These are phyloP conservation scores for Drosophila tripunctata DNA, from an alignment of 2,888 invertebrate species.

Conservation along the genomic window DNA sequence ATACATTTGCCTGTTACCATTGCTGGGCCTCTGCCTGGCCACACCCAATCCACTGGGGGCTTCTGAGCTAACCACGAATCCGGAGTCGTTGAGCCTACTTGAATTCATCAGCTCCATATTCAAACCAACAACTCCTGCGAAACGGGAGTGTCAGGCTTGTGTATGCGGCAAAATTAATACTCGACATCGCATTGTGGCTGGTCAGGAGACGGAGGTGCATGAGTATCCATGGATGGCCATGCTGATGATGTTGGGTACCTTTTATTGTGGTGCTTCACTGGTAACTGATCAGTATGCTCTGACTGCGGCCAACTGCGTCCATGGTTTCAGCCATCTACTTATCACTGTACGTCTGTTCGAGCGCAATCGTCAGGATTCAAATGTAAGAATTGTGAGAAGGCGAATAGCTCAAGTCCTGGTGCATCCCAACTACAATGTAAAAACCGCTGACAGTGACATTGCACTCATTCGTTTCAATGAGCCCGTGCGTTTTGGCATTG, in stretches of 20 bases:
- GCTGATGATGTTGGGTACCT: slow-evolving; percentile 85
- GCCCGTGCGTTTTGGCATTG: slow-evolving; percentile 86
- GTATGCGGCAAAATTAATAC: slow-evolving; percentile 89
- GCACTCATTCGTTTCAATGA: slow-evolving; percentile 89
- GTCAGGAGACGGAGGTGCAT: slow-evolving; percentile 89
- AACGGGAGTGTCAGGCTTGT: slow-evolving; percentile 73
- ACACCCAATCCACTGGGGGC: slow-evolving; percentile 42
- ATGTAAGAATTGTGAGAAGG: slow-evolving; percentile 77
- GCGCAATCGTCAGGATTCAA: slow-evolving; percentile 87
- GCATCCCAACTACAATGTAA: slow-evolving; percentile 88
- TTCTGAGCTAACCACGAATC: slow-evolving; percentile 63
- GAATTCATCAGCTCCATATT: slow-evolving; percentile 77
- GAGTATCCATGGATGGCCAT: slow-evolving; percentile 90
- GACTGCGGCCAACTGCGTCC: slow-evolving; percentile 91
- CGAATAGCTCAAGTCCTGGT: slow-evolving; percentile 85
- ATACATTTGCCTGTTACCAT: slow-evolving; percentile 33
- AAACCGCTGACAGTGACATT: slow-evolving; percentile 92
- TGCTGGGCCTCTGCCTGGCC: slow-evolving; percentile 42
- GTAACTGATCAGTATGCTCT: slow-evolving; percentile 90
- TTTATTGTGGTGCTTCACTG: slow-evolving; percentile 91
- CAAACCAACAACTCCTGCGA: slow-evolving; percentile 60
- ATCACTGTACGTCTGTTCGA: slow-evolving; percentile 89
- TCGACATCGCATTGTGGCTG: slow-evolving; percentile 90
- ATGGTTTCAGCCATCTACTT: slow-evolving; percentile 86
- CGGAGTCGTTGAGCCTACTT: slow-evolving; percentile 63